Base-by-base conservation (phyloP, 2,888 invertebrate species). In the Belgica antarctica region DNA sequence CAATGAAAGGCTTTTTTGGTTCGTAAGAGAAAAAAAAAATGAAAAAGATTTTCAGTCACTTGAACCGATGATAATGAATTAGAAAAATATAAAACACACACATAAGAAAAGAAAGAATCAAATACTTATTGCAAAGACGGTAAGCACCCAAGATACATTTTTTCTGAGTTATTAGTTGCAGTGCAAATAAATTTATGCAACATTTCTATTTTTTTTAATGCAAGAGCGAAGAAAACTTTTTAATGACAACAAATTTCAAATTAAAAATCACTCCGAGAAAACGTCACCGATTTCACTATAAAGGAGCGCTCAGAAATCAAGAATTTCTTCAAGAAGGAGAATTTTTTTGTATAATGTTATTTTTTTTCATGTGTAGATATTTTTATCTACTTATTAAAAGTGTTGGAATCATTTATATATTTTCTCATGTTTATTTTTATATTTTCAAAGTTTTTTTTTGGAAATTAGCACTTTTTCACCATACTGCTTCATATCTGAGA, bases 41-140 rank as follows among this genome's bases (percentile, higher is more conserved):
- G 27, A 59, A 24, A 59, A 59, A 59, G 59, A 27, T 59, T 27
- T 59, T 24, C 57, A 57, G 68, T 52, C 68, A 57, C 52, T 68
- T 68, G 68, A 57, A 68, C 68, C 68, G 27, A 68, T 66, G 66
- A 66, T 68, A 68, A 68, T 68, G 68, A 68, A 68, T 66, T 66
- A 66, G 66, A 66, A 66, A 66, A 66, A 66, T 66, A 66, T 66
- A 66, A 66, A 66, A 66, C 36, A 63, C 34, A 68, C 68, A 46
- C 68, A 57, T 34, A 68, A 68, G 68, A 31, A 12, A 27, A 62
- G 61, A 61, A n/a, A 52, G 52, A 31, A 27, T 57, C 31, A 66
- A 68, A 31, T 34, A 68, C 68, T 57, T 68, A 66, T 68, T 57
- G 46, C 68, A 28, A 52, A 66, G 66, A 66, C 66, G 66, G 68